Conservation (phyloP, 2,113 vertebrate species). For the Condylura cristata region DNA sequence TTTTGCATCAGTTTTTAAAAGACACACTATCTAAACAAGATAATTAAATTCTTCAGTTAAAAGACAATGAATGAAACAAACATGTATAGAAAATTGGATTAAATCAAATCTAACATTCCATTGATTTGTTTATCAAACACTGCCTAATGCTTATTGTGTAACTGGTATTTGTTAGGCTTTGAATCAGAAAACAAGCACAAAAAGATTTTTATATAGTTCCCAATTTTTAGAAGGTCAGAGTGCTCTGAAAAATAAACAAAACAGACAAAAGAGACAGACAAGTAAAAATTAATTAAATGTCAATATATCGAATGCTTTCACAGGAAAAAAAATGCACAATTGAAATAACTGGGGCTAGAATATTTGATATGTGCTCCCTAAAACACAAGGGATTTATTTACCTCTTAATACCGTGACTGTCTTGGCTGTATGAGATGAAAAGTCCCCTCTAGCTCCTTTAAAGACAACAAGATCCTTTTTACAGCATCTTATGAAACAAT, state of each 20-base stretch:
- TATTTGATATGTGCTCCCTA: background rate
- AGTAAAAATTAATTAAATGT: background rate
- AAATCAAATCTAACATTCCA: slow-evolving; percentile 26
- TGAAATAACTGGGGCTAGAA: background rate
- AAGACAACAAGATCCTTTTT: background rate
- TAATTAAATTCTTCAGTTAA: slow-evolving; percentile 5
- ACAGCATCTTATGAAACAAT: background rate
- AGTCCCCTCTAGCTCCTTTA: background rate
- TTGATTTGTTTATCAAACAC: slow-evolving; percentile 20
- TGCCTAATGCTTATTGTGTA: background rate
- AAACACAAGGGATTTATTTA: background rate
- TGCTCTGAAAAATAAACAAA: background rate
- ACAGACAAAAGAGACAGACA: background rate
- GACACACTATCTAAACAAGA: background rate
- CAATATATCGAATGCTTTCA: background rate
- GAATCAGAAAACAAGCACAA: background rate
- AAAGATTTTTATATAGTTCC: background rate
- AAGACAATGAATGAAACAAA: slow-evolving; percentile 13
- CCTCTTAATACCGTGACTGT: background rate
- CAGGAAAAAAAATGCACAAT: background rate
- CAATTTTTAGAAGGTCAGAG: background rate
- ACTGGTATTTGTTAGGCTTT: background rate
- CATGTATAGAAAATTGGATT: background rate
- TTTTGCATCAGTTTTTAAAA: slow-evolving; percentile 36
- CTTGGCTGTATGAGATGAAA: background rate